Evolutionary conservation across 1,140 invertebrate species (phyloP), one percentile per base, ranked within the genome.

Genomic region (Tribolium castaneum): DNA sequence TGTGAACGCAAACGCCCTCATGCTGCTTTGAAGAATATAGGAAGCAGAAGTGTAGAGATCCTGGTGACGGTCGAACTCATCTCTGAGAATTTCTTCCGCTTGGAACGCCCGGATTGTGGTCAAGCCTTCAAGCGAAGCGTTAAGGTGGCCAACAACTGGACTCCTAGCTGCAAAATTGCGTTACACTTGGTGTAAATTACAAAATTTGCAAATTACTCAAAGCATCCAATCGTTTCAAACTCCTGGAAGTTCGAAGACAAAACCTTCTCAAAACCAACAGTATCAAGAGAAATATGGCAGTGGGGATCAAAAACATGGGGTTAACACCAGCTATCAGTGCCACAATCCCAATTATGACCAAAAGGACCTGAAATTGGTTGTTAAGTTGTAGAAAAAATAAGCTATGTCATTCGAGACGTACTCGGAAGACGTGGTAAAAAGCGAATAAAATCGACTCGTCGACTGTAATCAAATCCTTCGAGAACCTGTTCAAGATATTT

Each of bases 61-160:
- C 90, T 97, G 93, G 85, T 93, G 92, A 78, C 90, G 92, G 82
- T 96, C 94, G 82, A 96, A 96, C 87, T 96, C 93, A 30, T 92
- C 87, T 80, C 93, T 93, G 4, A 98, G 90, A 77, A 94, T 92
- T 80, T 92, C 88, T 86, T 97, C 91, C 0, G 93, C 93, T 35
- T 90, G 89, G 81, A 95, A 97, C 0, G 97, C 96, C 75, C 97
- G 89, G 70, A 99, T 97, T 0, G 97, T 98, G 0, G 94, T 91
- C 19, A 99, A 88, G 4, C 97, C 97, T 87, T 96, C 94, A 0
- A 98, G 87, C 0, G 96, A 94, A 19, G 96, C 93, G 85, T 94
- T 96, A 62, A 99, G 88, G 85, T 98, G 96, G 6, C 94, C 93
- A 87, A 95, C 96, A 25, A 98, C 92, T 0, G 96, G 96, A 87